Base-by-base conservation (phyloP, 2,797 vertebrate species). In the Neostethus bicornis region DNA sequence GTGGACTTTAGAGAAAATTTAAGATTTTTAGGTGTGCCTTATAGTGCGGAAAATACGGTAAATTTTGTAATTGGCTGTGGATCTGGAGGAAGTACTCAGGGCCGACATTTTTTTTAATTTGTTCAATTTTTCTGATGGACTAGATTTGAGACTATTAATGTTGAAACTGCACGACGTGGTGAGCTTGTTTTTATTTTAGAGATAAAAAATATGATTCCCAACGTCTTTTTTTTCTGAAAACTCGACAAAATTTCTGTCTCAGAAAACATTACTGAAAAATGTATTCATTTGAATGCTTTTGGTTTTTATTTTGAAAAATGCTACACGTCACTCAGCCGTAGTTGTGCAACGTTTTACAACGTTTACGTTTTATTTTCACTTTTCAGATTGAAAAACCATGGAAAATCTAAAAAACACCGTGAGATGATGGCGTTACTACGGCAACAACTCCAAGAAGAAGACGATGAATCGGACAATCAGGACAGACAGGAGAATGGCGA, bases 381-480 rank as follows among this genome's bases (percentile, higher is more conserved):
- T 1, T 7, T 20, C 85, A 99, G 97, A 14, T 94, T 97, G 94
- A 94, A 89, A 81, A 98, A 98, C 69, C 97, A 99, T 0, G 93
- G 95, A 37, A 98, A 95, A 64, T 98, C 97, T n/a, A 98, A 97
- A 86, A 98, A 95, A 73, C 97, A 99, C 73, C 88, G 94, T 54
- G 97, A 98, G 80, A 94, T 96, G 93, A 94, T 98, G 23, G 90
- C 87, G 2, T 84, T 98, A 52, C 89, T 99, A 61, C 90, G 94
- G 68, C 94, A 95, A 61, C 95, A 98, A 43, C 81, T 99, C 61
- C 88, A 96, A 68, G 90, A 93, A 8, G 96, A 99, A 44, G 96
- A 99, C 0, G 85, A 82, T 4, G 81, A 65, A 71, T 56, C 83
- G 34, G 85, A 81, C n/a, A n/a, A n/a, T 23, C 55, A 59, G 25